phyloP scores from a whole-genome alignment of 1,140 invertebrate species.

The Phocides pigmalion region DNA sequence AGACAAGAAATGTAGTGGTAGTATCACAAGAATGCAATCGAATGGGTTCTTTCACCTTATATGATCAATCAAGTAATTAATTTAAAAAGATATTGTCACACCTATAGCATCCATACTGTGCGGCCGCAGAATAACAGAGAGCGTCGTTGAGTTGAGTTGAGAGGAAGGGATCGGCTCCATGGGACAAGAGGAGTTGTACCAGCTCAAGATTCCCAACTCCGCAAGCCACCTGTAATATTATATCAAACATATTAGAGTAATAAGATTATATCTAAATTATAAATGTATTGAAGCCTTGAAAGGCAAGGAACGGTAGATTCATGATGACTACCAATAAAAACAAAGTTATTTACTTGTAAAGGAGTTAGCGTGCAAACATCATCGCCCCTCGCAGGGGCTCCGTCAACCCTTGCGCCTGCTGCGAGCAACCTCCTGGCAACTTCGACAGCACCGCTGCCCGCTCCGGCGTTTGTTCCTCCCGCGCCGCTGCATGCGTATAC shows the following conservation, averaged over 20 bases:
- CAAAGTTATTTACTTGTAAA: conserved; percentile 90
- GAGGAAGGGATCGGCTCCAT: conserved; percentile 94
- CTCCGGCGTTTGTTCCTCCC: conserved; percentile 40
- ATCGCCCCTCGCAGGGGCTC: conserved; percentile 91
- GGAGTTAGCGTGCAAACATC: conserved; percentile 94
- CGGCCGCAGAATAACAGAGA: conserved; percentile 92
- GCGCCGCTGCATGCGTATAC: conserved; percentile 83
- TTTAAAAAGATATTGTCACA: no score
- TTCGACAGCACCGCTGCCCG: conserved; percentile 65
- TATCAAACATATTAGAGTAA: no score
- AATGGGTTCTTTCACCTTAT: no score
- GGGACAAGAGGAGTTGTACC: conserved; percentile 90
- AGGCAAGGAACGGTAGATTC: no score
- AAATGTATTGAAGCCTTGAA: no score
- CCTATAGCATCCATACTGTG: conserved; percentile 92
- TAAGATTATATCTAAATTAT: no score
- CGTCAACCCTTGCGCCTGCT: conserved; percentile 93
- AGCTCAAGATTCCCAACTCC: conserved; percentile 92
- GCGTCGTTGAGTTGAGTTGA: conserved; percentile 93
- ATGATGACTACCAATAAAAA: no score
- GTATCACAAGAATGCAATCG: no score
- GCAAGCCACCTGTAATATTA: conserved; percentile 86
- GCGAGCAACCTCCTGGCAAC: conserved; percentile 89
- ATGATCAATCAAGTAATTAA: no score
- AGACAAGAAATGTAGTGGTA: no score